Evolutionary conservation across 2,113 vertebrate genomes (phyloP), one percentile per base, ranked within the genome.

Genomic region (Nothobranchius furzeri): DNA sequence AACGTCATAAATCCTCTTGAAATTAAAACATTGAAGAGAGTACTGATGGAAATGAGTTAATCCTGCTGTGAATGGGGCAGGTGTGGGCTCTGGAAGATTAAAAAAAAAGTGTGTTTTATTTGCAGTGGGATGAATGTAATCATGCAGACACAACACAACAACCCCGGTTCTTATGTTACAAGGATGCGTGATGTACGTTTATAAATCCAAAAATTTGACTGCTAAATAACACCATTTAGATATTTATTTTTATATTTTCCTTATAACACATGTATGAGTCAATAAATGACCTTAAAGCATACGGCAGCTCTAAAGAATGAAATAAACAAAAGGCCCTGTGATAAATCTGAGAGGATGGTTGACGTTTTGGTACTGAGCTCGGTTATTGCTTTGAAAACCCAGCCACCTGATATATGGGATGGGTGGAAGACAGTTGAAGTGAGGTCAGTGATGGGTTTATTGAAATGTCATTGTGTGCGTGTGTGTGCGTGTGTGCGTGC

Each of bases 1-100:
- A 55, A 72, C 79, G 78, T 81, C 56, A 83, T 72, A 81, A 85
- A 90, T 84, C 85, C 79, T 68, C 76, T 76, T 72, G 63, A 84
- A 84, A 89, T 85, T 82, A 87, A 86, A 81, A 81, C 11, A 14
- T 64, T 75, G 80, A 81, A 70, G 66, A 59, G 52, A 59, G 54
- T 78, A 81, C 78, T 81, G 78, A 82, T 35, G 25, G 64, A 81
- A 71, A 43, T 10, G 12, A 76, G 64, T 52, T 87, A 82, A 88
- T 85, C 80, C 78, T 64, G 66, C 64, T 66, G 82, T 78, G 78
- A 78, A 82, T 66, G 74, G 48, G 73, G 79, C 55, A 73, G 76
- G 57, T 73, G 76, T 74, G 20, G 72, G 79, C 60, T 82, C 59
- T 77, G 56, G 69, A 55, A 83, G 74, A 58, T 70, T 20, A 20